Evolutionary conservation across 2,888 invertebrate species (phyloP).

Genomic region (Electrophaes corylata): DNA sequence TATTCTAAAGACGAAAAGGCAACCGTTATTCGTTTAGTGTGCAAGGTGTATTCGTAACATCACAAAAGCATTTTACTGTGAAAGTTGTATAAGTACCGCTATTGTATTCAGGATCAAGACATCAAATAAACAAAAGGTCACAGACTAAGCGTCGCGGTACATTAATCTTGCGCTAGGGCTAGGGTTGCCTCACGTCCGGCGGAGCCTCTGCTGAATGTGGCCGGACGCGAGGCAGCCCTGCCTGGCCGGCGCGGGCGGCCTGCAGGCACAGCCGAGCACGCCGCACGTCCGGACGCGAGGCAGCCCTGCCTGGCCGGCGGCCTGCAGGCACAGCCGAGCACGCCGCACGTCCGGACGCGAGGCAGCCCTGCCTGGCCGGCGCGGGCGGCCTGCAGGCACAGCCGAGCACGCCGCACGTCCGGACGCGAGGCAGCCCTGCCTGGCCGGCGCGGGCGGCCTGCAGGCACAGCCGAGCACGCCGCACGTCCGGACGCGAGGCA

Average conservation of each 20-base stretch:
- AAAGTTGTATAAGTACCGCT: slow-evolving; percentile 10
- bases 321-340: background rate
- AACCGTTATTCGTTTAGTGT: slow-evolving; percentile 1
- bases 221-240: slow-evolving; percentile 2
- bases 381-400: background rate
- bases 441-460: background rate
- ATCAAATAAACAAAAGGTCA: slow-evolving; percentile 26
- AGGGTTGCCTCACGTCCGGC: slow-evolving; percentile 5
- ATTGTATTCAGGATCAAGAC: slow-evolving; percentile 18
- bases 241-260: too few species aligned
- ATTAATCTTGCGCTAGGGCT: slow-evolving; percentile 14
- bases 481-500: background rate
- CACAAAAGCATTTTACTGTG: slow-evolving; percentile 9
- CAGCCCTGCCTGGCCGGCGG: background rate
- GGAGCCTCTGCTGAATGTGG: background rate
- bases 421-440: background rate
- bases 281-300: too few species aligned
- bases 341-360: too few species aligned
- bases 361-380: background rate
- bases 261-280: background rate
- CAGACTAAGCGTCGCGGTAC: slow-evolving; percentile 17
- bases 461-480: background rate
- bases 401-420: too few species aligned
- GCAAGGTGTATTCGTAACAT: background rate
- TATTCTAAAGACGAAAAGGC: background rate